Evolutionary conservation across 92 coral and sea anemone genomes (phyloP).

Genomic region (Micromussa lordhowensis): DNA sequence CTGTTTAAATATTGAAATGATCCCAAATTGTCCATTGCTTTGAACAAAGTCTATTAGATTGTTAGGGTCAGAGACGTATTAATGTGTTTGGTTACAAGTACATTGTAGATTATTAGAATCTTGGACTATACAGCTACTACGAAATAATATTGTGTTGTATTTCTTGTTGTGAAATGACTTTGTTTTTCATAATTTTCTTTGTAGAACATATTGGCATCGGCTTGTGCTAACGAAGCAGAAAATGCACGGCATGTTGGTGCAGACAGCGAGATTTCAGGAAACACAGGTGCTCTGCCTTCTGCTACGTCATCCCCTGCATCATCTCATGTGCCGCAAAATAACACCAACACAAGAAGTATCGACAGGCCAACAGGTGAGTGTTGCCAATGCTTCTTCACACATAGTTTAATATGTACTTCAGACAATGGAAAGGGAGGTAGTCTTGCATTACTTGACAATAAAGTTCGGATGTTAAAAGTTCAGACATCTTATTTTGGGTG

Average conservation of each 20-base stretch:
- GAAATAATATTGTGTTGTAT: background rate
- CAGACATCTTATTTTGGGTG: too few relatives aligned
- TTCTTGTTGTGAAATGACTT: background rate
- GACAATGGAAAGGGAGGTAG: background rate
- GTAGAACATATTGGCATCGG: constrained; percentile 96
- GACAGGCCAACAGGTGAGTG: constrained; percentile 64
- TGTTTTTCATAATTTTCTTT: constrained; percentile 14
- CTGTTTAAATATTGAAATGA: too few relatives aligned
- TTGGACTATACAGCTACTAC: background rate
- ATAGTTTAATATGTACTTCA: too few relatives aligned
- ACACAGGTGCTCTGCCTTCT: constrained; percentile 49
- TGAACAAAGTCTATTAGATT: too few relatives aligned
- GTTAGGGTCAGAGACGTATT: too few relatives aligned
- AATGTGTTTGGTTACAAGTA: background rate
- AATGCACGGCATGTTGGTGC: constrained; percentile 69
- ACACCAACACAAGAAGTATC: constrained; percentile 15
- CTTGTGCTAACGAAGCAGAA: constrained; percentile 98
- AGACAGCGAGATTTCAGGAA: constrained; percentile 67
- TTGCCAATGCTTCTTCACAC: too few relatives aligned
- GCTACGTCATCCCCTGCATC: constrained; percentile 65
- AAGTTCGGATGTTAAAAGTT: too few relatives aligned
- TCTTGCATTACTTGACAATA: too few relatives aligned
- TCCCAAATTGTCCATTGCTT: too few relatives aligned
- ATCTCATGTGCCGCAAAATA: constrained; percentile 73
- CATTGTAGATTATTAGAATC: background rate